A percentile compares a stretch with the other conserved stretches of the same genome.
These are phyloP conservation scores for Phasianus colchicus DNA, from an alignment of 2,113 vertebrate species.

Conservation along the genomic window DNA sequence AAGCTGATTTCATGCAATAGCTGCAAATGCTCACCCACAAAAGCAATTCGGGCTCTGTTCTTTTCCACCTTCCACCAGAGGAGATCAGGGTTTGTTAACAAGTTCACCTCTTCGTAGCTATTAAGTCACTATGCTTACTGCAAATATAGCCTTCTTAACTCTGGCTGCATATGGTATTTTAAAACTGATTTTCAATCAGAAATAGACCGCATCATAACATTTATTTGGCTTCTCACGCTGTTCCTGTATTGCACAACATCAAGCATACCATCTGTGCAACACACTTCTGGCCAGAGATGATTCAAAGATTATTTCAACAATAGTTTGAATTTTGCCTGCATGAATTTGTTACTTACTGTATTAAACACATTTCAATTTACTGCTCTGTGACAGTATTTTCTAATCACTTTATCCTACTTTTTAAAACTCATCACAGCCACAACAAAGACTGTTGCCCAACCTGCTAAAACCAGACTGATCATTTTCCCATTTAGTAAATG, in stretches of 20 bases:
- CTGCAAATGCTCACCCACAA: neutral
- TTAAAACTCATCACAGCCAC: conserved; percentile 57
- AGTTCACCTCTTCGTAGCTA: neutral
- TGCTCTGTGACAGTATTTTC: conserved; percentile 3
- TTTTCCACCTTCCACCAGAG: neutral
- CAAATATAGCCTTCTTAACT: neutral
- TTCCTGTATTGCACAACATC: conserved; percentile 58
- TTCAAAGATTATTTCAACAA: conserved; percentile 42
- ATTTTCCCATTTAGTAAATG: conserved; percentile 77
- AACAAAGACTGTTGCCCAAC: conserved; percentile 60
- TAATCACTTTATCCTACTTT: conserved; percentile 39
- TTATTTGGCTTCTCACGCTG: conserved; percentile 69
- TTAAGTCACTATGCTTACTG: neutral
- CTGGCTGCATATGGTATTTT: conserved; percentile 47
- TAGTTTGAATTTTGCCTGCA: conserved; percentile 16
- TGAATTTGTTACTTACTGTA: conserved; percentile 19
- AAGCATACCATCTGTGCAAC: conserved; percentile 69
- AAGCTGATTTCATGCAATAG: neutral
- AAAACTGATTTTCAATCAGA: conserved; percentile 66
- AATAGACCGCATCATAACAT: conserved; percentile 52
- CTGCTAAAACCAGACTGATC: conserved; percentile 67
- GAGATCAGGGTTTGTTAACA: neutral
- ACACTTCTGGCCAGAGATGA: conserved; percentile 59
- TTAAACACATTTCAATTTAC: conserved; percentile 55
- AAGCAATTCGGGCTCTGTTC: neutral